Evolutionary conservation across 2,888 invertebrate species (phyloP).

Genomic region (Linnaemya vulpina): DNA sequence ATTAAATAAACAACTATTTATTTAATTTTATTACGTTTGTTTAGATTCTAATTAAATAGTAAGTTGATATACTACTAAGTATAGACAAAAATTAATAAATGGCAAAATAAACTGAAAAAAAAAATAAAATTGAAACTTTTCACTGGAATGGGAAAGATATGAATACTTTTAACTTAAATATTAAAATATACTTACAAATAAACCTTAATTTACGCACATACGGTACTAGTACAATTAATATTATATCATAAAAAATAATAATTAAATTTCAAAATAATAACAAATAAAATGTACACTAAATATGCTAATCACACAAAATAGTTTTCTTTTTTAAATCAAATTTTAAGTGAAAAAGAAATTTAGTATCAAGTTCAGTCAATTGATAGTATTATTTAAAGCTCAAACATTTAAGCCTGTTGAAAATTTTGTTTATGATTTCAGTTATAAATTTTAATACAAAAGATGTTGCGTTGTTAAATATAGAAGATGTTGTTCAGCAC

Average conservation of each 20-base stretch:
- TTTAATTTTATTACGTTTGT: constrained; percentile 31
- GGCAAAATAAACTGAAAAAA: constrained; percentile 47
- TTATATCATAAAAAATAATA: constrained; percentile 21
- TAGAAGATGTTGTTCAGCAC: constrained; percentile 24
- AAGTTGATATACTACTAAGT: constrained; percentile 37
- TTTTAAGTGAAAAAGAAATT: constrained; percentile 28
- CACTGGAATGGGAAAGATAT: constrained; percentile 45
- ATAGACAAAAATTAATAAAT: constrained; percentile 46
- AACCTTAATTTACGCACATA: constrained; percentile 46
- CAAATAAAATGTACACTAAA: constrained; percentile 47
- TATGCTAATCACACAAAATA: constrained; percentile 59
- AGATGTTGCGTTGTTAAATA: constrained; percentile 34
- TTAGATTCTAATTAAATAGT: constrained; percentile 50
- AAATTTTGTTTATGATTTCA: constrained; percentile 16
- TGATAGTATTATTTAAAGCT: not conserved
- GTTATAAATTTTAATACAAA: constrained; percentile 35
- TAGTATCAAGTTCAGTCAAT: constrained; percentile 37
- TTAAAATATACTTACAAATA: constrained; percentile 59
- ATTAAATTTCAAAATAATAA: constrained; percentile 33
- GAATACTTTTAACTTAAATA: constrained; percentile 62
- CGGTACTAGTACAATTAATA: constrained; percentile 1
- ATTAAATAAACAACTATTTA: constrained; percentile 32
- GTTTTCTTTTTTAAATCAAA: too few species aligned
- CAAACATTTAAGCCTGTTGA: not conserved
- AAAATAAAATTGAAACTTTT: constrained; percentile 32